These are phyloP conservation scores for Otus sunia DNA, from an alignment of 2,113 vertebrate species.

Conservation along the genomic window DNA sequence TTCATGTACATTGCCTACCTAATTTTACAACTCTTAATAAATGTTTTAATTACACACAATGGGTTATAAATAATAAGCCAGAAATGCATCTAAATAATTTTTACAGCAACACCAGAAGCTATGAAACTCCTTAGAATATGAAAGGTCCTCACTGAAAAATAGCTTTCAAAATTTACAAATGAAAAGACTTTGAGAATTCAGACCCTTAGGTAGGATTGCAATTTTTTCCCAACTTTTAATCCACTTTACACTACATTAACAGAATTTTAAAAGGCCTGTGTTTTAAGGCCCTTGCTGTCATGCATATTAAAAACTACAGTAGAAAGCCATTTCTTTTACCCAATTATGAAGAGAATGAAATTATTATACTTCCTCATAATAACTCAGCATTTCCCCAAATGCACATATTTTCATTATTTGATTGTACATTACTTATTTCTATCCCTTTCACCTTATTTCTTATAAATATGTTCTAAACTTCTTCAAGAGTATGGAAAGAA, in stretches of 20 bases:
- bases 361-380: background rate
- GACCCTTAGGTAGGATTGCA: conserved; percentile 5
- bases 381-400: conserved; percentile 8
- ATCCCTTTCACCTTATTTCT: conserved; percentile 19
- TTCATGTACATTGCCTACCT: background rate
- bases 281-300: conserved; percentile 2
- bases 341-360: conserved; percentile 30
- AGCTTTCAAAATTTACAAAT: conserved; percentile 28
- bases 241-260: conserved; percentile 17
- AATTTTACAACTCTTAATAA: conserved; percentile 50
- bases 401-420: conserved; percentile 33
- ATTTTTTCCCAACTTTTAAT: conserved; percentile 33
- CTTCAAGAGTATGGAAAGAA: conserved; percentile 31
- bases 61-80: conserved; percentile 54
- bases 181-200: conserved; percentile 17
- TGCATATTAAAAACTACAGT: conserved; percentile 5
- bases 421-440: conserved; percentile 18
- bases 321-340: conserved; percentile 22
- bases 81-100: conserved; percentile 41
- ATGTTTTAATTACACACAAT: conserved; percentile 53
- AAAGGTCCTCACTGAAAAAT: conserved; percentile 19
- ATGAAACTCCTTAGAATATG: background rate
- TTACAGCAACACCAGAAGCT: background rate
- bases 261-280: conserved; percentile 30
- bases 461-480: conserved; percentile 23